Conservation (phyloP, 2,888 invertebrate genomes). For the Mimas tiliae region DNA sequence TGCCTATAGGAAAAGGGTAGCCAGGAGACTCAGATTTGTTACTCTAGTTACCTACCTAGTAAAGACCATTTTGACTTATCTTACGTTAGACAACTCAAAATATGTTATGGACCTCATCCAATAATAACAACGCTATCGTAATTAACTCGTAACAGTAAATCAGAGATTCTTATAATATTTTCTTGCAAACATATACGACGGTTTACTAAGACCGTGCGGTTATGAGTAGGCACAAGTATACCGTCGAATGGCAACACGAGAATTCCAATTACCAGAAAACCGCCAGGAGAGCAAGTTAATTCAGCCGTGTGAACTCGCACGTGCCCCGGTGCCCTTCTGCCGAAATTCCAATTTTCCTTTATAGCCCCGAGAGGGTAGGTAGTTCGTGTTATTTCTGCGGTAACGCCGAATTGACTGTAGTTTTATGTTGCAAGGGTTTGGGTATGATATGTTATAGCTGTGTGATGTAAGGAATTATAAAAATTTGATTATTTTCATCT, state of each 20-base stretch:
- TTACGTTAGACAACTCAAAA: too few relatives aligned
- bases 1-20: too few relatives aligned
- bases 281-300: constrained; percentile 46
- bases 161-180: not conserved
- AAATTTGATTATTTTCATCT: too few relatives aligned
- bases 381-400: constrained; percentile 30
- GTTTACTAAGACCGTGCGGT: not conserved
- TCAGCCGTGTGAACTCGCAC: constrained; percentile 59
- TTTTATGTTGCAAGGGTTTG: not conserved
- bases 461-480: too few relatives aligned
- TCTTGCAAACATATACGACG: not conserved
- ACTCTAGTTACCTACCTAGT: too few relatives aligned
- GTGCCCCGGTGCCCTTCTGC: constrained; percentile 46
- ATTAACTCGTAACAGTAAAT: constrained; percentile 1
- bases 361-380: constrained; percentile 44
- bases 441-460: not conserved
- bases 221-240: constrained; percentile 30
- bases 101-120: too few relatives aligned
- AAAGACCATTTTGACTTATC: too few relatives aligned
- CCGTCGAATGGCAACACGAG: constrained; percentile 53
- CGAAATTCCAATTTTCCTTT: constrained; percentile 70
- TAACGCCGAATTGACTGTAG: not conserved
- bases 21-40: too few relatives aligned
- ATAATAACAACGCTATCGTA: too few relatives aligned
- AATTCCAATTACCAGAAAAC: constrained; percentile 64